phyloP scores from a whole-genome alignment of 2,888 invertebrate genomes.

The Metalampra italica region DNA sequence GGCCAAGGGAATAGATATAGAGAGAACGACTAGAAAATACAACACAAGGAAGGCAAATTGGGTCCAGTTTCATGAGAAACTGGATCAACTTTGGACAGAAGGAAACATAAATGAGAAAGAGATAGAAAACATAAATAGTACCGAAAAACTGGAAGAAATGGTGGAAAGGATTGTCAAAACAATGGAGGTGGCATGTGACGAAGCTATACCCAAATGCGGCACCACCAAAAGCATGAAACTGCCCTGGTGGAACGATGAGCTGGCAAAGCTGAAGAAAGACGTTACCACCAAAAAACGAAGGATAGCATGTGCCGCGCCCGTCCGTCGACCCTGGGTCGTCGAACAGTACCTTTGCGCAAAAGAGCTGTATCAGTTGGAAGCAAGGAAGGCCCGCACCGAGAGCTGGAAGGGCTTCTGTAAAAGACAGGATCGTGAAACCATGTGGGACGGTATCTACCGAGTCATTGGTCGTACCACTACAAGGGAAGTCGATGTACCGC shows the following conservation, averaged over 20 bases:
- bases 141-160: slow-evolving; percentile 7
- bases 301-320: too few relatives aligned
- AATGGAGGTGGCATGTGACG: background rate
- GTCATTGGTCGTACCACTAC: background rate
- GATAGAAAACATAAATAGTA: background rate
- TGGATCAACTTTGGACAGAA: background rate
- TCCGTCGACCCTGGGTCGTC: too few relatives aligned
- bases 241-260: background rate
- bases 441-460: too few relatives aligned
- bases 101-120: background rate
- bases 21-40: slow-evolving; percentile 5
- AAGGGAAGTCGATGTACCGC: background rate
- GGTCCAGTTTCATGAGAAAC: slow-evolving; percentile 4
- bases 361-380: too few relatives aligned
- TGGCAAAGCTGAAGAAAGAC: background rate
- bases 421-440: too few relatives aligned
- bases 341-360: too few relatives aligned
- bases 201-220: background rate
- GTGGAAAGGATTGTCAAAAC: background rate
- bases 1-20: background rate
- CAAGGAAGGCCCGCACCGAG: too few relatives aligned
- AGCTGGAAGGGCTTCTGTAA: too few relatives aligned
- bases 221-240: background rate
- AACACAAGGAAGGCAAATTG: too few relatives aligned
- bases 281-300: slow-evolving; percentile 1